A percentile compares a stretch with the other conserved stretches of the same genome.
Evolutionary conservation across 35 echinoderm and acorn worm genomes (phyloP).

Genomic region (Eucidaris tribuloides): DNA sequence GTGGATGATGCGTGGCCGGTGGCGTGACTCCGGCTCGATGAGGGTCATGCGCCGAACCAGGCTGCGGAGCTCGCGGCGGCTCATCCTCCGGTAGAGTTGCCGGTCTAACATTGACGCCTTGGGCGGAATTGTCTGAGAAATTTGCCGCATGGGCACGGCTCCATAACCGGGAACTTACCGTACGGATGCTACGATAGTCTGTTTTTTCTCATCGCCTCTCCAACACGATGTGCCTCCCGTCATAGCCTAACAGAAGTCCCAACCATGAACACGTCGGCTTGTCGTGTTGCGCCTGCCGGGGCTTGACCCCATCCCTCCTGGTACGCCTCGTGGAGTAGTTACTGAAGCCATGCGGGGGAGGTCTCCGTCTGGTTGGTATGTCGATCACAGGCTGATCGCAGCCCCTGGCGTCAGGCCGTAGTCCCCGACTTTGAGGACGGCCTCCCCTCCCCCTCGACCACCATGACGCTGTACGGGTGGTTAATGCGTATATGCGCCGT

Average conservation of each 20-base stretch:
- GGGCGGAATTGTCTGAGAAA: conserved; percentile 72
- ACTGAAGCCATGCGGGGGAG: too few relatives aligned
- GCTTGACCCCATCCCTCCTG: conserved; percentile 54
- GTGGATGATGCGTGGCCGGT: conserved; percentile 63
- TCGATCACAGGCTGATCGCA: conserved; percentile 55
- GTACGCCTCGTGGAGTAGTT: conserved; percentile 68
- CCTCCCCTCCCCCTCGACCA: conserved; percentile 52
- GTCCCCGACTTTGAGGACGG: conserved; percentile 77
- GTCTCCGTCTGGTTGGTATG: conserved; percentile 51
- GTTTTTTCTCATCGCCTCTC: not conserved
- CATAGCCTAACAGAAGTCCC: conserved; percentile 71
- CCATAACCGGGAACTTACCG: conserved; percentile 84
- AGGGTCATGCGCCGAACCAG: conserved; percentile 72
- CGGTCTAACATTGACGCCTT: conserved; percentile 80
- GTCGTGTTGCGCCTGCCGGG: conserved; percentile 46
- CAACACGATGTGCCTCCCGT: conserved; percentile 61
- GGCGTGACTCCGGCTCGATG: conserved; percentile 61
- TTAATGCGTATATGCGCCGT: conserved; percentile 78
- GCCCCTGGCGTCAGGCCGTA: conserved; percentile 80
- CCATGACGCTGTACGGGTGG: conserved; percentile 67
- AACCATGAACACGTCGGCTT: conserved; percentile 82
- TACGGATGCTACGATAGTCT: conserved; percentile 36
- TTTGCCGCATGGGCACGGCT: conserved; percentile 77
- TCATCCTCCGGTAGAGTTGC: conserved; percentile 68
- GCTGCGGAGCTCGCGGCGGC: conserved; percentile 58